phyloP scores from a whole-genome alignment of 2,113 vertebrate species.

The Scalopus aquaticus region DNA sequence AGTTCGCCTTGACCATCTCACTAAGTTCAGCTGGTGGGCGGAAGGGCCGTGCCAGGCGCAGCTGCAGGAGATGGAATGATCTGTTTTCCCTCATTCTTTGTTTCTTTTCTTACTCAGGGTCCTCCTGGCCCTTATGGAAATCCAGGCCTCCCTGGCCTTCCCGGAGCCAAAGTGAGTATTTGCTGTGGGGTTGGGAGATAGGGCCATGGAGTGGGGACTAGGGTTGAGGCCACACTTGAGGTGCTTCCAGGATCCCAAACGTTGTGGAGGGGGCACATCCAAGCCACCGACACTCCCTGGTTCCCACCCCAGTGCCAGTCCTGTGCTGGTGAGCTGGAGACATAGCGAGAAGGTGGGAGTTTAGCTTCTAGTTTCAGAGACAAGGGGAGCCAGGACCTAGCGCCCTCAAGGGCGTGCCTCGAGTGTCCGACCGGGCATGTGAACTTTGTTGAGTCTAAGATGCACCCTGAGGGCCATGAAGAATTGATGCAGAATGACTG shows the following conservation, averaged over 20 bases:
- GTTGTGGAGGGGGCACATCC: not conserved
- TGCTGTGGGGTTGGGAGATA: not conserved
- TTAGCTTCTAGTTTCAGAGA: not conserved
- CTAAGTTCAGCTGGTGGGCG: not conserved
- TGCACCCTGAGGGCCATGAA: not conserved
- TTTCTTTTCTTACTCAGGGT: constrained; percentile 87
- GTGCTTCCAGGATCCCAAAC: not conserved
- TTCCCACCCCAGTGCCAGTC: accelerated
- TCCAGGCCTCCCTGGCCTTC: constrained; percentile 90
- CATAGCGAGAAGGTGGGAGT: not conserved
- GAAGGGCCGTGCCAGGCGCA: not conserved
- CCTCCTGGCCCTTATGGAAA: constrained; percentile 94
- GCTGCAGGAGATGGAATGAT: too few species aligned
- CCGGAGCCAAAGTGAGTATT: constrained; percentile 91
- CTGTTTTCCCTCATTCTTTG: not conserved
- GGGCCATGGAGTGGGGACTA: not conserved
- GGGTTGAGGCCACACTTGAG: not conserved
- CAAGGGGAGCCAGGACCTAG: not conserved
- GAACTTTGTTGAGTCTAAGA: not conserved
- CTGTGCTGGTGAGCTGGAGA: not conserved
- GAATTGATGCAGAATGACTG: not conserved
- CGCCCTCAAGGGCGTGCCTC: not conserved
- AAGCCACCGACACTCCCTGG: not conserved
- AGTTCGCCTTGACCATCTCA: accelerated
- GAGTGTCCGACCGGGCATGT: not conserved